Percentiles rank a stretch among this genome's conserved stretches.
These are phyloP conservation scores for Neelides sp. DNA, from an alignment of 1,140 invertebrate species.

Conservation along the genomic window DNA sequence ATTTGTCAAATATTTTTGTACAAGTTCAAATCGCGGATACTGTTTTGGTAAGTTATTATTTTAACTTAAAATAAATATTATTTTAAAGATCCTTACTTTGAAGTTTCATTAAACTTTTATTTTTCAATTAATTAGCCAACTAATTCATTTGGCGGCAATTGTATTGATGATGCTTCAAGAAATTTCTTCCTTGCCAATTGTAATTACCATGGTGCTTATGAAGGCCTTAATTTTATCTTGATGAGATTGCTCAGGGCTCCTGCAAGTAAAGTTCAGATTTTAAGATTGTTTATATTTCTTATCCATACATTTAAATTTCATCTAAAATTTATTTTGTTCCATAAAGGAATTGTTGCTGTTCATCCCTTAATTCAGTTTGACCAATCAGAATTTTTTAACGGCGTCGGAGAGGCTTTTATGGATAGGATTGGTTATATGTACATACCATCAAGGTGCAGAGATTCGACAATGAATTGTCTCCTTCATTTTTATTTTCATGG, in stretches of 20 bases:
- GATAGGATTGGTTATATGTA: conserved; percentile 23
- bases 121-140: too few species aligned
- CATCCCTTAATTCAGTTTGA: conserved; percentile 18
- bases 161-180: neutral
- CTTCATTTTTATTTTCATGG: conserved; percentile 27
- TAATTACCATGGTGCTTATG: conserved; percentile 15
- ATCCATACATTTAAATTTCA: too few species aligned
- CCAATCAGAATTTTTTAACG: conserved; percentile 19
- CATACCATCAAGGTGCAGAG: conserved; percentile 13
- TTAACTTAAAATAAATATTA: too few species aligned
- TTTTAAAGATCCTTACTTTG: too few species aligned
- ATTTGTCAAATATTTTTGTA: conserved; percentile 11
- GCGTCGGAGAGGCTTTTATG: conserved; percentile 12
- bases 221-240: conserved; percentile 18
- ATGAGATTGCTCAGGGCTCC: neutral
- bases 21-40: conserved; percentile 17
- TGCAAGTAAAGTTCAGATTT: too few species aligned
- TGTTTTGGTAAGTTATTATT: conserved; percentile 10
- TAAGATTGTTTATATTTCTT: too few species aligned
- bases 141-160: conserved; percentile 3
- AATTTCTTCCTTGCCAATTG: conserved; percentile 16
- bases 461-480: conserved; percentile 2
- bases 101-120: too few species aligned
- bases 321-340: too few species aligned
- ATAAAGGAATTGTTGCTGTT: too few species aligned